Evolutionary conservation across 2,888 invertebrate genomes (phyloP).

Genomic region (Pristionchus entomophagus): DNA sequence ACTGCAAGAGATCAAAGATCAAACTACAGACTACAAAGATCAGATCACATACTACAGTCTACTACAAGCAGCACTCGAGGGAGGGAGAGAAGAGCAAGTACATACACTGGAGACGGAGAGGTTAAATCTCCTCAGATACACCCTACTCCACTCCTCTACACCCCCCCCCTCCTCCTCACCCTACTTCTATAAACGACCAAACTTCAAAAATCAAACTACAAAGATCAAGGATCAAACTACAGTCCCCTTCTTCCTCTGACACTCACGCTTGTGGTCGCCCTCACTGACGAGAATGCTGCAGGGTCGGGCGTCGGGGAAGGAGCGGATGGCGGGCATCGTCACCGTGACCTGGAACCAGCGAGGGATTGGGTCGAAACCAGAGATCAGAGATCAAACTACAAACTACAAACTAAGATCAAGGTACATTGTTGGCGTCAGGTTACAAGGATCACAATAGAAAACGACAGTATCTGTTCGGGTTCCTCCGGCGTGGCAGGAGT

Average conservation of each 20-base stretch:
- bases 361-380: too few species aligned
- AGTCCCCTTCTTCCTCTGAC: too few species aligned
- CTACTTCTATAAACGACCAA: background rate
- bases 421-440: background rate
- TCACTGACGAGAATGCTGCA: background rate
- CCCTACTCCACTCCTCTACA: too few species aligned
- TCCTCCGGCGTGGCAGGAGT: too few species aligned
- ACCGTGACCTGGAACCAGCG: background rate
- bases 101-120: too few species aligned
- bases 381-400: too few species aligned
- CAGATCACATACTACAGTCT: background rate
- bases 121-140: too few species aligned
- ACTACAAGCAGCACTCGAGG: background rate
- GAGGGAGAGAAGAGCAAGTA: too few species aligned
- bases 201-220: background rate
- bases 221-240: conserved; percentile 22
- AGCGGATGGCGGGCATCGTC: background rate
- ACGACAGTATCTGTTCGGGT: too few species aligned
- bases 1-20: conserved; percentile 3
- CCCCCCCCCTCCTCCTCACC: too few species aligned
- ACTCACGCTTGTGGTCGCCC: background rate
- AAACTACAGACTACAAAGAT: background rate
- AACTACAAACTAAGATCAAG: too few species aligned
- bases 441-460: conserved; percentile 1
- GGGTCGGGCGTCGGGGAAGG: conserved; percentile 3